Base-by-base conservation (phyloP, 2,113 vertebrate species). In the Campylorhamphus procurvoides region DNA sequence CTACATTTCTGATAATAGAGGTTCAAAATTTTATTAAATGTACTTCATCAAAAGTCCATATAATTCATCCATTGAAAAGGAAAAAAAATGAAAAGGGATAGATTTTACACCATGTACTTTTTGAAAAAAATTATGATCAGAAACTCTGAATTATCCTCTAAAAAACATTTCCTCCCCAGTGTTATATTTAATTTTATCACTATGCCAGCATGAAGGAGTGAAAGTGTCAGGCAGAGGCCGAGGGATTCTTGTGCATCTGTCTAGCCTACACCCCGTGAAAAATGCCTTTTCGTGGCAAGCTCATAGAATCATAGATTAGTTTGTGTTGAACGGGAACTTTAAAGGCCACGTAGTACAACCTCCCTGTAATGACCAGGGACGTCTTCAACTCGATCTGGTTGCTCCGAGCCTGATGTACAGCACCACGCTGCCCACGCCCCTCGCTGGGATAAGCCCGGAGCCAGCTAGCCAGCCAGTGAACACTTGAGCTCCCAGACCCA, bases 161-260 rank as follows among this genome's bases (percentile, higher is more conserved):
- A 33, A 47, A 47, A 47, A 40, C 3, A 31, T n/a, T 58, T 9
- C 10, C 6, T 55, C 46, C 59, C 28, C 14, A 14, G 28, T 17
- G 3, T 42, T 49, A 9, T 14, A 42, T 18, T 66, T 13, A 7
- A 50, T 7, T 52, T 59, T 24, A 4, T 27, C 5, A 1, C 23
- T 13, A 53, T 31, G 31, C 24, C 28, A 10, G 33, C 3, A 2
- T 6, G n/a, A 56, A 64, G 10, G 22, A 33, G 7, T 4, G 33
- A 7, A 78, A 62, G 28, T 1, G 5, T 14, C 15, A 5, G n/a
- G 44, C 18, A 24, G 50, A 64, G 18, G 6, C 3, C 42, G 0
- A 33, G 42, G 19, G 8, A 19, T 25, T 42, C 11, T 18, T 1
- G 6, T 13, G 9, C 14, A 20, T 14, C 27, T 6, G 0, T 20